phyloP scores from a whole-genome alignment of 1,140 invertebrate genomes.

The Colletes gigas region DNA sequence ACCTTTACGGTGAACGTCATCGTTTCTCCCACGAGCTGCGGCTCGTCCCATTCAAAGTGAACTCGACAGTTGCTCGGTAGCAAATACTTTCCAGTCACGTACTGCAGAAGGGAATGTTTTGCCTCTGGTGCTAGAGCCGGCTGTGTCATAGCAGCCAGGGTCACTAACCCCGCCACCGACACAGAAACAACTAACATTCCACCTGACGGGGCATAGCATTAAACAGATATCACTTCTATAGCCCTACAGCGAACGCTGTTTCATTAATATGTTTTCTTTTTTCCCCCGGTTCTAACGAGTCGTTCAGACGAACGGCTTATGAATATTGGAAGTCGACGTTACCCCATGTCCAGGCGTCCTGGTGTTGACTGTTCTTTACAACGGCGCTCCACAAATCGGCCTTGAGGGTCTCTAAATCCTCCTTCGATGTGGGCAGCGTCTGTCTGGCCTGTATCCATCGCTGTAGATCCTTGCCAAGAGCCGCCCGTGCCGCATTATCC shows the following conservation, averaged over 20 bases:
- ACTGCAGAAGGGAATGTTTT: constrained; percentile 93
- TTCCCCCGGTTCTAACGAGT: too few species aligned
- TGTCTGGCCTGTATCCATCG: constrained; percentile 89
- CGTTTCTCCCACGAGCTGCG: constrained; percentile 92
- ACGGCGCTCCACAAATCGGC: constrained; percentile 92
- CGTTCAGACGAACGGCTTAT: neutral
- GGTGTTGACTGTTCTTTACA: constrained; percentile 92
- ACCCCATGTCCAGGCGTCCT: constrained; percentile 95
- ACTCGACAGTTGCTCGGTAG: constrained; percentile 93
- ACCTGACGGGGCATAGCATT: constrained; percentile 77
- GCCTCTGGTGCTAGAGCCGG: constrained; percentile 91
- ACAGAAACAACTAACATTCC: constrained; percentile 93
- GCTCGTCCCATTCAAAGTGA: constrained; percentile 92
- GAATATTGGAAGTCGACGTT: constrained; percentile 21
- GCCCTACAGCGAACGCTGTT: neutral
- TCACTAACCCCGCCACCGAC: constrained; percentile 91
- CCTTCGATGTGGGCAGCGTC: constrained; percentile 89
- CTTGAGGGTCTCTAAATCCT: constrained; percentile 88
- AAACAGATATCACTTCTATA: neutral
- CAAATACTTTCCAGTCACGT: constrained; percentile 95
- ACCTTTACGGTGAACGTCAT: constrained; percentile 93
- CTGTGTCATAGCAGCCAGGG: constrained; percentile 92
- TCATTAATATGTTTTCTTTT: neutral
- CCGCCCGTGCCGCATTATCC: constrained; percentile 87
- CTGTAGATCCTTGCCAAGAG: constrained; percentile 90